These are phyloP conservation scores for Bryconaethiops microstoma DNA, from an alignment of 2,797 vertebrate species.

Conservation along the genomic window DNA sequence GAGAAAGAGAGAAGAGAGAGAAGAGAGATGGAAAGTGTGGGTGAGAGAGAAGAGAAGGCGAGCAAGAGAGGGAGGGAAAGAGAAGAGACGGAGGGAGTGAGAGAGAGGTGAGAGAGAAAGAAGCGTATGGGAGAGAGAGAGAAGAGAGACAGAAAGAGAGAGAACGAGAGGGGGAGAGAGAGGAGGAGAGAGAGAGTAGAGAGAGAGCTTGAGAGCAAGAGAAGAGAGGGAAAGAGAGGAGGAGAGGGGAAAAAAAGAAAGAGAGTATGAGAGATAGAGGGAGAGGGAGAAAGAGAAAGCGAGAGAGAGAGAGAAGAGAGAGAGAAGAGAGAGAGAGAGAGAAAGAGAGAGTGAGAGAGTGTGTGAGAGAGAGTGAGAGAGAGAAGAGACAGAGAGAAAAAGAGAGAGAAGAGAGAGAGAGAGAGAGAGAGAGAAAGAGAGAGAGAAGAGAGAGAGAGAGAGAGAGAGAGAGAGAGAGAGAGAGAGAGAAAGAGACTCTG, in stretches of 20 bases:
- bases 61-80: background rate
- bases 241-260: background rate
- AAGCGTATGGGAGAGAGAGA: background rate
- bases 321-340: background rate
- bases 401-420: background rate
- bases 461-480: background rate
- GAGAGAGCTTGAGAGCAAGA: background rate
- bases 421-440: background rate
- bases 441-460: background rate
- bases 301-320: too few species aligned
- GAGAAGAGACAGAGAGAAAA: too few species aligned
- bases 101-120: background rate
- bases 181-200: too few species aligned
- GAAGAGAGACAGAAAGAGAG: background rate
- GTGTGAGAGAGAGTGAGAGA: background rate
- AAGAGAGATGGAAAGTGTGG: background rate
- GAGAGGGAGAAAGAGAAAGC: background rate
- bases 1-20: background rate
- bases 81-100: background rate
- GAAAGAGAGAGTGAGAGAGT: background rate
- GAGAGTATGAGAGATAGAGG: background rate
- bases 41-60: background rate
- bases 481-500: background rate
- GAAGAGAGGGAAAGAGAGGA: background rate
- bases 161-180: background rate